Evolutionary conservation across 2,888 invertebrate genomes (phyloP).

Genomic region (Galerucella calmariensis): DNA sequence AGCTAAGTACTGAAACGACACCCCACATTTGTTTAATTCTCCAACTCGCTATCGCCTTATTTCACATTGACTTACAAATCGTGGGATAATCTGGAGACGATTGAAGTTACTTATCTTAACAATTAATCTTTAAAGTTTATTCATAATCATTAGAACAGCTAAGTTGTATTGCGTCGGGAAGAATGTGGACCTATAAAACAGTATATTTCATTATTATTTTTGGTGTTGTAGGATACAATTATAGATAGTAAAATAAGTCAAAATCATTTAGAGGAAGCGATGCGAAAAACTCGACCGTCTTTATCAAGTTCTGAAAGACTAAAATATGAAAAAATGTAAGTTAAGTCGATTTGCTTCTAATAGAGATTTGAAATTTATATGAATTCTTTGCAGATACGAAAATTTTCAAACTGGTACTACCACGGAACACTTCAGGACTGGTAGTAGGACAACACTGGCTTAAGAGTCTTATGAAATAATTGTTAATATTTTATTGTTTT

Average conservation of each 20-base stretch:
- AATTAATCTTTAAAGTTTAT: constrained; percentile 16
- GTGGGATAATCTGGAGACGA: constrained; percentile 18
- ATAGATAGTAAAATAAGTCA: constrained; percentile 64
- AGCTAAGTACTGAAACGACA: background rate
- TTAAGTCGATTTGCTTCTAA: background rate
- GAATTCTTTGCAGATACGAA: constrained; percentile 60
- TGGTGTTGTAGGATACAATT: constrained; percentile 37
- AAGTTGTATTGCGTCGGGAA: background rate
- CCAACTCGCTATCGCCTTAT: constrained; percentile 17
- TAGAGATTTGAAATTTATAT: background rate
- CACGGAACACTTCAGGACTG: constrained; percentile 53
- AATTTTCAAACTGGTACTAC: constrained; percentile 57
- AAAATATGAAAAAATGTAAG: constrained; percentile 82
- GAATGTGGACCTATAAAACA: background rate
- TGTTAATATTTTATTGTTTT: background rate
- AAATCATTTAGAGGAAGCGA: constrained; percentile 74
- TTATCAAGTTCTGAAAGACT: constrained; percentile 75
- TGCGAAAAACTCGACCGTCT: constrained; percentile 81
- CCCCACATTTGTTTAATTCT: constrained; percentile 14
- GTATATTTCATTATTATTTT: background rate
- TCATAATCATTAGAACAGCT: constrained; percentile 5
- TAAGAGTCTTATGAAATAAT: constrained; percentile 40
- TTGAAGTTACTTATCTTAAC: constrained; percentile 15
- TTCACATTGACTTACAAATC: constrained; percentile 23
- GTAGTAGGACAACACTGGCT: constrained; percentile 59